phyloP scores from a whole-genome alignment of 2,797 vertebrate genomes.

The Australoheros facetus region DNA sequence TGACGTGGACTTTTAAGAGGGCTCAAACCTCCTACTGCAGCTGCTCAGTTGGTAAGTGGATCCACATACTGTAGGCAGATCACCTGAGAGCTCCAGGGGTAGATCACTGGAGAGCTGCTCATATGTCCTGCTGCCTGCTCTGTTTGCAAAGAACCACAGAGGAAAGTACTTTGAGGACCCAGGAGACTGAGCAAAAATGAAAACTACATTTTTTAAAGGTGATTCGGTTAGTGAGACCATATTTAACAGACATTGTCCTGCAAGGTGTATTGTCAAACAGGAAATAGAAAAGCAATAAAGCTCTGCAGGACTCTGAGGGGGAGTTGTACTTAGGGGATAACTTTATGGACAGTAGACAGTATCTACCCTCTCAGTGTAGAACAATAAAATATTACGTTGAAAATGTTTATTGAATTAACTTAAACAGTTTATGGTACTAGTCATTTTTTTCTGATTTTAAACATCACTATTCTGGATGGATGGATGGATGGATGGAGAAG shows the following conservation, averaged over 20 bases:
- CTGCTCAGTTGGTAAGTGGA: constrained; percentile 79
- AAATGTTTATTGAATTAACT: background rate
- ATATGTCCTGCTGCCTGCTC: constrained; percentile 68
- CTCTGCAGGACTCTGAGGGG: background rate
- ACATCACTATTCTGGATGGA: background rate
- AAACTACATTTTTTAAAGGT: constrained; percentile 40
- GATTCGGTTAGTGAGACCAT: constrained; percentile 23
- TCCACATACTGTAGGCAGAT: constrained; percentile 64
- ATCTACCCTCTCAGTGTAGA: background rate
- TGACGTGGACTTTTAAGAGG: constrained; percentile 72
- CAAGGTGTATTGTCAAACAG: background rate
- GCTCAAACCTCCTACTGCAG: constrained; percentile 76
- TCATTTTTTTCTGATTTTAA: background rate
- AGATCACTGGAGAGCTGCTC: constrained; percentile 72
- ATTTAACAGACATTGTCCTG: background rate
- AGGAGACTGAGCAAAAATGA: constrained; percentile 32
- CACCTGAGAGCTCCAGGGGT: constrained; percentile 74
- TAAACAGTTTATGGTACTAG: too few relatives aligned
- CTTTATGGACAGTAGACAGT: background rate
- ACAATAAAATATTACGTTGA: background rate
- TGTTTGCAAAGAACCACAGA: constrained; percentile 46
- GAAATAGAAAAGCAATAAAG: constrained; percentile 15
- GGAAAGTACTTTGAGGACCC: constrained; percentile 23
- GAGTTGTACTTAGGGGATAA: background rate
- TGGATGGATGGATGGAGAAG: too few relatives aligned